Percentiles rank a stretch among this genome's conserved stretches.
Evolutionary conservation across 2,888 invertebrate genomes (phyloP).

Genomic region (Rhagophthalmus giganteus): DNA sequence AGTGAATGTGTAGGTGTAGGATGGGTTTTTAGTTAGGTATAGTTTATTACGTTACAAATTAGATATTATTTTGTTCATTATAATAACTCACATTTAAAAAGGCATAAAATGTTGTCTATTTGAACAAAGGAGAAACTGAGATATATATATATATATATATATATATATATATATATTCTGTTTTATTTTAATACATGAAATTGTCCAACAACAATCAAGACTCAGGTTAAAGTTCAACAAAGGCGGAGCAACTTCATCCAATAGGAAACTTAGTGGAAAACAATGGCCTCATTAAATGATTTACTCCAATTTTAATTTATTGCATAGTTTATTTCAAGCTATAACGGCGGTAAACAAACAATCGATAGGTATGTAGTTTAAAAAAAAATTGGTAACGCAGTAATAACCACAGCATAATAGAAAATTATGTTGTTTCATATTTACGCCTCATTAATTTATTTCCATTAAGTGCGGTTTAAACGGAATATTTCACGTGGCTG

Average conservation of each 20-base stretch:
- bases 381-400: not conserved
- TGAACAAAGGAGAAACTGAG: no score
- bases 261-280: constrained; percentile 16
- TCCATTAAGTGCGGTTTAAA: not conserved
- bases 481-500: constrained; percentile 10
- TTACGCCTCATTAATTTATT: constrained; percentile 33
- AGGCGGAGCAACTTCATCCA: constrained; percentile 24
- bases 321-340: no score
- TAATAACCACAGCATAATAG: constrained; percentile 20
- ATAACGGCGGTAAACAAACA: no score
- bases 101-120: no score
- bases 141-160: no score
- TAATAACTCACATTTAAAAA: no score
- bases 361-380: not conserved
- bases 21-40: no score
- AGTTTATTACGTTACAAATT: no score
- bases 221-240: constrained; percentile 23
- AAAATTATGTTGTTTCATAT: constrained; percentile 30
- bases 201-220: constrained; percentile 12
- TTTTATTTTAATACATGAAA: no score
- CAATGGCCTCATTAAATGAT: constrained; percentile 16
- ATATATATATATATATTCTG: no score
- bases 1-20: no score
- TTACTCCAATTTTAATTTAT: constrained; percentile 9
- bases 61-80: no score